Conservation (phyloP, 2,113 vertebrate genomes). For the Chitala chitala region DNA sequence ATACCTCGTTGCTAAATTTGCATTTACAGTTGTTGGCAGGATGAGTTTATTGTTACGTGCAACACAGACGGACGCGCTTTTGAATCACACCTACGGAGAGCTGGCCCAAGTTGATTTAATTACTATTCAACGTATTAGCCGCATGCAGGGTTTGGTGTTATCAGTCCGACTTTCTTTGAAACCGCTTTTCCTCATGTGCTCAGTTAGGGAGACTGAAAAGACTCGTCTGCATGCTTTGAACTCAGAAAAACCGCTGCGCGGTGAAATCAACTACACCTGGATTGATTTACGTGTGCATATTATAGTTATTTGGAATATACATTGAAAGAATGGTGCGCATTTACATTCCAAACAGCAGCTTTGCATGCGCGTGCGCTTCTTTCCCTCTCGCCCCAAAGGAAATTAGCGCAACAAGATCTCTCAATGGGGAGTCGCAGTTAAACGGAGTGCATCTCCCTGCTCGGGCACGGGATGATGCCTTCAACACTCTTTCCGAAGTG, state of each 20-base stretch:
- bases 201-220: neutral
- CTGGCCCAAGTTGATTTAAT: neutral
- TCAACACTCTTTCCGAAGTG: neutral
- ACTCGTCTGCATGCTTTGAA: neutral
- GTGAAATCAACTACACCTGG: neutral
- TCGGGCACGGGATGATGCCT: neutral
- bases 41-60: neutral
- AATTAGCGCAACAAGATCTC: conserved; percentile 21
- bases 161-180: neutral
- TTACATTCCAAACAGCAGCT: conserved; percentile 6
- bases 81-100: neutral
- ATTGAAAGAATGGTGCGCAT: neutral
- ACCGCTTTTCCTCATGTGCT: neutral
- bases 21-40: too few relatives aligned
- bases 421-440: conserved; percentile 14
- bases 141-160: neutral
- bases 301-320: neutral
- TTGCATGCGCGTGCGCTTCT: neutral
- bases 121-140: neutral
- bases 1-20: neutral
- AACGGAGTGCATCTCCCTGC: neutral
- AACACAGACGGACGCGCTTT: neutral
- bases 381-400: conserved; percentile 4
- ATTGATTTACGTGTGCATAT: neutral
- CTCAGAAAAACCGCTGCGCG: neutral